Base-by-base conservation (phyloP, 2,113 vertebrate species). In the Ia io region DNA sequence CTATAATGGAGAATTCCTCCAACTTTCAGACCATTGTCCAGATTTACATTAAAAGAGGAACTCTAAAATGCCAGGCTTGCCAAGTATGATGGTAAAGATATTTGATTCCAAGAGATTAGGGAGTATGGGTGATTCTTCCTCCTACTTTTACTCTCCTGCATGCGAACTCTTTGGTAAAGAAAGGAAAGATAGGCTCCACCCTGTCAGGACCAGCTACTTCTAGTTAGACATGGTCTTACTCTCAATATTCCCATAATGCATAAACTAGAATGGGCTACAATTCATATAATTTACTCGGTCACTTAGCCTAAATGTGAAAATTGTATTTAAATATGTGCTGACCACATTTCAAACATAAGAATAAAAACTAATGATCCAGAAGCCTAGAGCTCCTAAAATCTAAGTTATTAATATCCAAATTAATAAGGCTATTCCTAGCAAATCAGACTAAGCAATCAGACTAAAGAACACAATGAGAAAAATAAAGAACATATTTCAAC, bases 271-370 rank as follows among this genome's bases (percentile, higher is more conserved):
- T 22, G 77, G 77, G 51, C 83, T 89, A 79, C 42, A 70, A 56
- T 37, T 91, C 40, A 90, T 35, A 42, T 1, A 51, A 67, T 91
- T 86, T 86, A 61, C 69, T 80, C 25, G n/a, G 32, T 30, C 90
- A 89, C 47, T 96, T 88, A 92, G 37, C n/a, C 78, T 74, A 90
- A 91, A 88, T 67, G 13, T 44, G 78, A 90, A 95, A 79, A 89
- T 35, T 40, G 37, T 90, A 42, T 87, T 87, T 84, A 67, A 84
- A 71, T 80, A 84, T 67, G 67, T 84, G 71, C 47, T 95, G 67
- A 88, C 20, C 42, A 87, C 35, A 95, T 88, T 85, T 88, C 56
- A 84, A 93, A 89, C 25, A 51, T 2, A 51, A 90, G 51, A 96
- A 95, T 37, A 80, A 90, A 96, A 91, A 59, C 9, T 37, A 11